phyloP scores from a whole-genome alignment of 2,797 vertebrate genomes.

The Carapus acus region DNA sequence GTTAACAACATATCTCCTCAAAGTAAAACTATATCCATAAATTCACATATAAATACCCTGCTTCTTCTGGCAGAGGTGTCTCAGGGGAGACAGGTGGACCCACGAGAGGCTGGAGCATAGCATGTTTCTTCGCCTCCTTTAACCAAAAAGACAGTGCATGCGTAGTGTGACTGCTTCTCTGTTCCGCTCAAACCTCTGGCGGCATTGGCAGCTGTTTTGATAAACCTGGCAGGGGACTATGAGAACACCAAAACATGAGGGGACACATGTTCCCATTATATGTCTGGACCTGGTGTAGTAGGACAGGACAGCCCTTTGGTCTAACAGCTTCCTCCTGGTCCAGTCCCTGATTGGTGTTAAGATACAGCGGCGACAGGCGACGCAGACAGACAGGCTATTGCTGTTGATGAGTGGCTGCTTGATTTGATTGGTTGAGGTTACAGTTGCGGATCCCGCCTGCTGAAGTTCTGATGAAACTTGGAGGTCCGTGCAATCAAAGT shows the following conservation, averaged over 20 bases:
- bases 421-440: slow-evolving; percentile 47
- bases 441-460: slow-evolving; percentile 62
- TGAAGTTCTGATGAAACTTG: slow-evolving; percentile 38
- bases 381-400: slow-evolving; percentile 58
- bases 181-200: slow-evolving; percentile 52
- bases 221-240: slow-evolving; percentile 24
- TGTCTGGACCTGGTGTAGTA: slow-evolving; percentile 42
- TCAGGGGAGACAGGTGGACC: slow-evolving; percentile 34
- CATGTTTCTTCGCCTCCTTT: slow-evolving; percentile 28
- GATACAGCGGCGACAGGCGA: slow-evolving; percentile 7
- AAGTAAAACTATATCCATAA: slow-evolving; percentile 66
- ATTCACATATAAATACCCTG: slow-evolving; percentile 66
- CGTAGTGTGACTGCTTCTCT: slow-evolving; percentile 47
- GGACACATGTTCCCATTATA: slow-evolving; percentile 32
- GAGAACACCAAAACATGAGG: slow-evolving; percentile 19
- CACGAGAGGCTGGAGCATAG: slow-evolving; percentile 13
- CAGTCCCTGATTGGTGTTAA: slow-evolving; percentile 55
- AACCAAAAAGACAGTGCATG: slow-evolving; percentile 45
- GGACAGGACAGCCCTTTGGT: slow-evolving; percentile 56
- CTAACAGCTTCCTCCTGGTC: slow-evolving; percentile 45
- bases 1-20: slow-evolving; percentile 67
- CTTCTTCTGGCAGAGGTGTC: slow-evolving; percentile 38
- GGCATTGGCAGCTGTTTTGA: slow-evolving; percentile 34
- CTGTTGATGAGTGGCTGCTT: slow-evolving; percentile 54
- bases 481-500: slow-evolving; percentile 57